These are phyloP conservation scores for Cotesia typhae DNA, from an alignment of 1,140 invertebrate species.

Conservation along the genomic window DNA sequence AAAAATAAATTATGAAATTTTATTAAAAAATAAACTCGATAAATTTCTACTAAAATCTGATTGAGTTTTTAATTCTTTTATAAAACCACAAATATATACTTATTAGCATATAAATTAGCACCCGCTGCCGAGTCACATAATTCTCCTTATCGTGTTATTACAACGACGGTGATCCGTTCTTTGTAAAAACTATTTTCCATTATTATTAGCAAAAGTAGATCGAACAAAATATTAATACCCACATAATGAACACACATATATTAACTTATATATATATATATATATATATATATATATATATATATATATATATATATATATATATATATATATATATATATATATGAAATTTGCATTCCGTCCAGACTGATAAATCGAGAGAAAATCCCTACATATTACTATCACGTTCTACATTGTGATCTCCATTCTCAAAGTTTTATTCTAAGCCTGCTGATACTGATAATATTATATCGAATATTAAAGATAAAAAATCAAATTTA, in stretches of 20 bases:
- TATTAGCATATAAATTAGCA: slow-evolving; percentile 42
- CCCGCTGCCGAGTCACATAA: slow-evolving; percentile 29
- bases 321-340: too few relatives aligned
- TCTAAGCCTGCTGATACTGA: too few relatives aligned
- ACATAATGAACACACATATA: not conserved
- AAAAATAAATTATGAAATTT: not conserved
- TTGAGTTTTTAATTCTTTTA: slow-evolving; percentile 22
- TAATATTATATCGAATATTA: too few relatives aligned
- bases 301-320: too few relatives aligned
- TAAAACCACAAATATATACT: slow-evolving; percentile 19
- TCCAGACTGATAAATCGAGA: slow-evolving; percentile 35
- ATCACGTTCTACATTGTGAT: slow-evolving; percentile 27
- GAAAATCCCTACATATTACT: slow-evolving; percentile 47
- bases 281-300: too few relatives aligned
- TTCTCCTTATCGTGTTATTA: slow-evolving; percentile 42
- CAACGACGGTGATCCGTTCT: slow-evolving; percentile 31
- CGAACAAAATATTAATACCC: not conserved
- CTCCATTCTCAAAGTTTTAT: too few relatives aligned
- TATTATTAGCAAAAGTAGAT: slow-evolving; percentile 19
- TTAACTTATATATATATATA: too few relatives aligned
- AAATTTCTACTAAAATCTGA: not conserved
- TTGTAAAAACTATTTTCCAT: slow-evolving; percentile 33
- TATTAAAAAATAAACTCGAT: not conserved
- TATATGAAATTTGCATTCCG: slow-evolving; percentile 54
- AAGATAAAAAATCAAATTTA: too few relatives aligned